Evolutionary conservation across 2,888 invertebrate species (phyloP), one percentile per base, ranked within the genome.

Genomic region (Rotaria magnacalcarata): DNA sequence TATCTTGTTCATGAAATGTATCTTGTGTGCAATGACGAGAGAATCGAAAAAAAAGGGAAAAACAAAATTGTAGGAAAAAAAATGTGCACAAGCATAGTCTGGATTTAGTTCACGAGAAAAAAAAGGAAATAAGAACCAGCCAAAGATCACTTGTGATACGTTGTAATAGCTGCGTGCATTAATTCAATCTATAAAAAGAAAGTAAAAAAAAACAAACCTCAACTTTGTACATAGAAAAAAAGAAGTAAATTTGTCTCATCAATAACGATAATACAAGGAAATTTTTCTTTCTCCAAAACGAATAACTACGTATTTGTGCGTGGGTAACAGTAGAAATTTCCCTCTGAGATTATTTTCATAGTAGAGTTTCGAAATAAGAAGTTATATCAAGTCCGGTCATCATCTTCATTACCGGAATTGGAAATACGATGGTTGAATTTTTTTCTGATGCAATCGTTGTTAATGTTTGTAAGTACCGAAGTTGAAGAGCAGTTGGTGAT

Each of bases 401-500:
- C 6, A 27, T 67, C 67, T 67, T 14, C 67, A 67, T 67, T 67
- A 80, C 80, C 47, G 80, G 80, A 47, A 90, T 87, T 16, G 90
- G 90, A 88, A 90, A 90, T 54, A 90, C 89, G 84, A 90, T 90
- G 14, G 90, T 90, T 54, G 90, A 90, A 87, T 90, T 90, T 88
- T 90, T 90, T 89, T 90, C 90, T 0, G 90, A 89, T 3, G 90
- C 89, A 84, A 90, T 90, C 19, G 89, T 89, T 87, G 89, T 90
- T 50, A 90, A 88, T 0, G 90, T 90, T 88, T 90, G 90, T 84
- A 90, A 88, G 87, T 90, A 90, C 14, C 90, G 88, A 27, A 90
- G 89, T 92, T 94, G 94, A 86, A 95, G 92, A 54, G 95, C 95
- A 88, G 94, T 94, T n/a, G 95, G 95, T 88, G 94, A 94, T 90